These are phyloP conservation scores for Tipula unca DNA, from an alignment of 2,888 invertebrate species.

Conservation along the genomic window DNA sequence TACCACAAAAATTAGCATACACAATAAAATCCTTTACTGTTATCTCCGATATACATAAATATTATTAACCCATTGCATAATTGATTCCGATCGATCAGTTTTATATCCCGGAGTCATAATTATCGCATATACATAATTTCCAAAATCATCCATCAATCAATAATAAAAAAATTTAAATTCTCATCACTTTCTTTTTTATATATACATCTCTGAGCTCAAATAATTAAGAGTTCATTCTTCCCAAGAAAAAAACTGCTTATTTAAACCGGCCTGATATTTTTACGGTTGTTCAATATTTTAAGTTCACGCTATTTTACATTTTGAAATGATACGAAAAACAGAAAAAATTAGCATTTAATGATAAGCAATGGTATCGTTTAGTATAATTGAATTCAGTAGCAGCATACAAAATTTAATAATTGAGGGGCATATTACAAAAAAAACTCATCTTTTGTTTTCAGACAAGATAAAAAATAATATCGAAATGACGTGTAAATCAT, in stretches of 20 bases:
- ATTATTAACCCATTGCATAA: neutral
- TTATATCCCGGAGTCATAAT: neutral
- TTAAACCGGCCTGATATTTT: neutral
- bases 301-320: neutral
- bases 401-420: neutral
- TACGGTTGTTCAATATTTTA: neutral
- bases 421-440: neutral
- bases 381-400: neutral
- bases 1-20: neutral
- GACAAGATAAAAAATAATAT: neutral
- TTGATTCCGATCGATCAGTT: neutral
- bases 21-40: neutral
- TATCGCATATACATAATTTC: neutral
- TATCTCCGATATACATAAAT: neutral
- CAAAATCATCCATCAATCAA: neutral
- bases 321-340: neutral
- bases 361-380: neutral
- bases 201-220: neutral
- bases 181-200: neutral
- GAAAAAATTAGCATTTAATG: neutral
- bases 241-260: neutral
- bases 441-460: neutral
- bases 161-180: neutral
- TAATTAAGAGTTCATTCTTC: neutral
- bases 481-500: neutral